Percentiles rank a stretch among this genome's conserved stretches.
These are phyloP conservation scores for Stegodyphus dumicola DNA, from an alignment of 1,140 invertebrate species.

Conservation along the genomic window DNA sequence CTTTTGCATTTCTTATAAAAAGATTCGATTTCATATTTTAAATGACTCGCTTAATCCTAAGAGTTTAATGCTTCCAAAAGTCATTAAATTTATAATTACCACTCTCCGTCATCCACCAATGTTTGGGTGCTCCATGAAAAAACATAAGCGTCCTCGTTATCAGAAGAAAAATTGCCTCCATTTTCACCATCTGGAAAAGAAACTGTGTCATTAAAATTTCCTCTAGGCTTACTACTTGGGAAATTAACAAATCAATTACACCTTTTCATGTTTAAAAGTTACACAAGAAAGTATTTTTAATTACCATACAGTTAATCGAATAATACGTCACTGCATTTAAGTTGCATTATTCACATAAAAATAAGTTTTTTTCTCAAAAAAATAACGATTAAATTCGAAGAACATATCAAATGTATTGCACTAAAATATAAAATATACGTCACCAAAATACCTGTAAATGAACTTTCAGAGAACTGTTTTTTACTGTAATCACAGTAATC, in stretches of 20 bases:
- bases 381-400: neutral
- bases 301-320: too few species aligned
- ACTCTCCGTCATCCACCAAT: constrained; percentile 19
- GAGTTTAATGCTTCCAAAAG: too few species aligned
- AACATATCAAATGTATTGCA: neutral
- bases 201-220: neutral
- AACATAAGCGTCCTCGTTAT: constrained; percentile 25
- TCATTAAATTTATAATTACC: constrained; percentile 9
- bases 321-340: neutral
- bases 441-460: constrained; percentile 4
- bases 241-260: too few species aligned
- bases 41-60: too few species aligned
- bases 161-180: constrained; percentile 19
- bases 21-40: too few species aligned
- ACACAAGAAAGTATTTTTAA: neutral
- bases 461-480: constrained; percentile 10
- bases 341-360: too few species aligned
- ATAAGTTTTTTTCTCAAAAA: too few species aligned
- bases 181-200: constrained; percentile 8
- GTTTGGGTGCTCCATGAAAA: constrained; percentile 32
- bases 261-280: neutral
- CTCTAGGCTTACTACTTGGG: too few species aligned
- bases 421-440: neutral
- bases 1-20: too few species aligned
- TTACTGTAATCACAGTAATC: neutral